Conservation (phyloP, 2,797 vertebrate genomes). For the Avahi laniger region DNA sequence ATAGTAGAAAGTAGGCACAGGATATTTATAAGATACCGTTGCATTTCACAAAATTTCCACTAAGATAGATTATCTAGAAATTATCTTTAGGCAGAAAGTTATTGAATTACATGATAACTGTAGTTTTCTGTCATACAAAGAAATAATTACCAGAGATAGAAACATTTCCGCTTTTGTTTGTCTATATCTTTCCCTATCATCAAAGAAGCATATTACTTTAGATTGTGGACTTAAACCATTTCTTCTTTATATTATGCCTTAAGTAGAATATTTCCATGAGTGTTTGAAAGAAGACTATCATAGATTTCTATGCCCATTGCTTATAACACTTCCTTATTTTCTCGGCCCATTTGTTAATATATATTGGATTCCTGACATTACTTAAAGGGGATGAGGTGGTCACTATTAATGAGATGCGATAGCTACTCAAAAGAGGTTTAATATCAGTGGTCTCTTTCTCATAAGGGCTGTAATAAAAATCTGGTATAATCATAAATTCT, state of each 20-base stretch:
- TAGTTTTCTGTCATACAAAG: slow-evolving; percentile 28
- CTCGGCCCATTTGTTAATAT: not conserved
- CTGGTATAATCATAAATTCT: slow-evolving; percentile 16
- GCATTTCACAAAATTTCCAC: slow-evolving; percentile 37
- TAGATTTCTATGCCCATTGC: not conserved
- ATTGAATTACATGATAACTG: slow-evolving; percentile 50
- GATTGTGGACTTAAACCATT: not conserved
- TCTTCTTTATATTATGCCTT: not conserved
- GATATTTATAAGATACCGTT: slow-evolving; percentile 19
- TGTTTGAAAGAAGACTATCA: not conserved
- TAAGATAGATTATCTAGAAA: slow-evolving; percentile 32
- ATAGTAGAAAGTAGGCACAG: not conserved
- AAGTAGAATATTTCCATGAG: not conserved
- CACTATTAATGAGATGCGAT: not conserved
- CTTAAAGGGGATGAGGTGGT: not conserved
- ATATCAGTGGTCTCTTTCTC: not conserved
- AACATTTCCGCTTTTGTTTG: not conserved
- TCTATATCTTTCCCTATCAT: not conserved
- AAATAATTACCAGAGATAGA: slow-evolving; percentile 20
- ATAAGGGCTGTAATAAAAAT: slow-evolving; percentile 9
- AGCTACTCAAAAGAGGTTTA: not conserved
- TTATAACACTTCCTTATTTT: not conserved
- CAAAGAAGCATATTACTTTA: not conserved
- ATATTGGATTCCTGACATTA: not conserved
- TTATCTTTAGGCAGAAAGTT: slow-evolving; percentile 22